Percentiles rank a stretch among this genome's conserved stretches.
Conservation (phyloP, 1,140 invertebrate species). For the Muscidifurax raptorellus region DNA sequence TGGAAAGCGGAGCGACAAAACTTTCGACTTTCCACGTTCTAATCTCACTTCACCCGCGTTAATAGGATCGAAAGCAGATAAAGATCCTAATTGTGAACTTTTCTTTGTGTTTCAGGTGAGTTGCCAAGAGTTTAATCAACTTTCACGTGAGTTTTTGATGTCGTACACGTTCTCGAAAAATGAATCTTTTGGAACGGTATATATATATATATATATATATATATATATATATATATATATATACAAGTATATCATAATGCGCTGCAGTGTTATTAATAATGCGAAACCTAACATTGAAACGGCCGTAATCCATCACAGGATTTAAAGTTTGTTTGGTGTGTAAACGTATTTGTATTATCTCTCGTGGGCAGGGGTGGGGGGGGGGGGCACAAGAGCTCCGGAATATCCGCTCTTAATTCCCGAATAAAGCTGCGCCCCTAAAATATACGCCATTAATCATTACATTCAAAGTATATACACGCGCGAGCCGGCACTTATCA, state of each 20-base stretch:
- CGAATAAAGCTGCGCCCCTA: not conserved
- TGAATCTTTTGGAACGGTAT: not conserved
- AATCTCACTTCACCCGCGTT: not conserved
- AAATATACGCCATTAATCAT: not conserved
- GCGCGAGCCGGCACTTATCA: too few species aligned
- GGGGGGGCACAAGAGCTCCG: too few species aligned
- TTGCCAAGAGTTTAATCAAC: not conserved
- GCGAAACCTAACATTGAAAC: not conserved
- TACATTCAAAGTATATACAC: too few species aligned
- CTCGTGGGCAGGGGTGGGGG: too few species aligned
- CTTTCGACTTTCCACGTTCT: not conserved
- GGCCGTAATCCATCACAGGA: not conserved
- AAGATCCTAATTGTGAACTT: not conserved
- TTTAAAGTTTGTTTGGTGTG: not conserved
- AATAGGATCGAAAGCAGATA: not conserved
- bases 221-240: too few species aligned
- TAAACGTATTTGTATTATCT: slow-evolving; percentile 11
- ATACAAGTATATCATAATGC: too few species aligned
- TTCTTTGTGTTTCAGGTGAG: too few species aligned
- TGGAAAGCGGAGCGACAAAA: too few species aligned
- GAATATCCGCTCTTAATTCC: too few species aligned
- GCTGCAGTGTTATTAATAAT: not conserved
- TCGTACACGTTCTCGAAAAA: too few species aligned
- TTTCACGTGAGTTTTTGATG: not conserved
- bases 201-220: too few species aligned